Evolutionary conservation across 2,797 vertebrate species (phyloP).

Genomic region (Lagorchestes hirsutus): DNA sequence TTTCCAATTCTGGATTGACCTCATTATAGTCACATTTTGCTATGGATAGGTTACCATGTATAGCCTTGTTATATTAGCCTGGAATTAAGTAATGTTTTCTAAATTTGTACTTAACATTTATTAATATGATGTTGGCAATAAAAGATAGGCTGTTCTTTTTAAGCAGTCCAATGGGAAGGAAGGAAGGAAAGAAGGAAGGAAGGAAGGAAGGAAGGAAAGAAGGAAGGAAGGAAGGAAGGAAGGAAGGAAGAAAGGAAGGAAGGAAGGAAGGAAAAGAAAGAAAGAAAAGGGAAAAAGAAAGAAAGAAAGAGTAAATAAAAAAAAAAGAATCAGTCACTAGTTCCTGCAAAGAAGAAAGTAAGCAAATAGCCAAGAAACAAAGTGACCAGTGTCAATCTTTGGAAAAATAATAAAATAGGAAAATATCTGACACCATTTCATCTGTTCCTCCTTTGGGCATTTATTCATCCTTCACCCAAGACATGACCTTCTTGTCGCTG

Average conservation of each 20-base stretch:
- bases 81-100: conserved; percentile 15
- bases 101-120: not conserved
- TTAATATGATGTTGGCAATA: not conserved
- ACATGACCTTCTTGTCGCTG: not conserved
- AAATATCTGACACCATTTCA: not conserved
- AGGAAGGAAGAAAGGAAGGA: too few relatives aligned
- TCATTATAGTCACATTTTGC: not conserved
- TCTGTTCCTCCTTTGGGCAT: not conserved
- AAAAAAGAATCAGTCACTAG: not conserved
- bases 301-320: too few relatives aligned
- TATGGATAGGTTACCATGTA: conserved; percentile 45
- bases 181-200: not conserved
- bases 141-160: conserved; percentile 6
- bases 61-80: conserved; percentile 1
- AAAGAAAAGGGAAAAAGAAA: too few relatives aligned
- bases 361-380: conserved; percentile 31
- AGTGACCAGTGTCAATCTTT: conserved; percentile 4
- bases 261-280: too few relatives aligned
- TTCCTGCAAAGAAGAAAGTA: conserved; percentile 11
- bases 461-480: not conserved
- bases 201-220: too few relatives aligned
- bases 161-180: not conserved
- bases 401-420: not conserved
- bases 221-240: too few relatives aligned
- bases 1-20: not conserved